These are phyloP conservation scores for Limonius californicus DNA, from an alignment of 1,140 invertebrate species.

Conservation along the genomic window DNA sequence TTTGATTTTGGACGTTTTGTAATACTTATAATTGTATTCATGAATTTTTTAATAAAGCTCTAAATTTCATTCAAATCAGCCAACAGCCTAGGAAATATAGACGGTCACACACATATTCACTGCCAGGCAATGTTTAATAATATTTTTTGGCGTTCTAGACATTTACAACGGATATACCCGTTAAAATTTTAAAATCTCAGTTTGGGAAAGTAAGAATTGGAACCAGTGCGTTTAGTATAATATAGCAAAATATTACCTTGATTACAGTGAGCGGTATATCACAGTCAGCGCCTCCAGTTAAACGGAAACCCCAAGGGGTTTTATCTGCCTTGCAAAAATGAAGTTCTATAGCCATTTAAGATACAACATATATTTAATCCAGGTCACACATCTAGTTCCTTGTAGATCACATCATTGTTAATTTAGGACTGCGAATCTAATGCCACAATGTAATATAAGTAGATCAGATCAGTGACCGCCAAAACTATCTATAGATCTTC, in stretches of 20 bases:
- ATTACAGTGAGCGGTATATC: slow-evolving; percentile 76
- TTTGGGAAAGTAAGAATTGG: no score
- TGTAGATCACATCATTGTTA: slow-evolving; percentile 33
- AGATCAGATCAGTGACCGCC: slow-evolving; percentile 20
- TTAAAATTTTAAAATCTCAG: no score
- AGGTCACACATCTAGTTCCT: slow-evolving; percentile 22
- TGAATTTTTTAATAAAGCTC: no score
- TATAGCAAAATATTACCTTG: slow-evolving; percentile 68
- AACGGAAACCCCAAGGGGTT: slow-evolving; percentile 81
- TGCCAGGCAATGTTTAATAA: no score
- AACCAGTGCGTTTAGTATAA: no score
- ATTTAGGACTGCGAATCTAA: slow-evolving; percentile 29
- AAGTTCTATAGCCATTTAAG: slow-evolving; percentile 51
- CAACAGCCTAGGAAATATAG: no score
- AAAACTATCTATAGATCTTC: slow-evolving; percentile 13
- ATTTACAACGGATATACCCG: no score
- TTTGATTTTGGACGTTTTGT: no score
- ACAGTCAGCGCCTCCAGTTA: slow-evolving; percentile 81
- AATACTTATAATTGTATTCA: no score
- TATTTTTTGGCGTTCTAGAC: no score
- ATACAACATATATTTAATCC: neutral
- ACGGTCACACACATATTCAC: no score
- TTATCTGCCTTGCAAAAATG: slow-evolving; percentile 58
- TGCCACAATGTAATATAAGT: slow-evolving; percentile 25
- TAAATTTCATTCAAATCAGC: no score